A percentile compares a stretch with the other conserved stretches of the same genome.
phyloP scores from a whole-genome alignment of 2,113 vertebrate genomes.

The Centropristis striata region DNA sequence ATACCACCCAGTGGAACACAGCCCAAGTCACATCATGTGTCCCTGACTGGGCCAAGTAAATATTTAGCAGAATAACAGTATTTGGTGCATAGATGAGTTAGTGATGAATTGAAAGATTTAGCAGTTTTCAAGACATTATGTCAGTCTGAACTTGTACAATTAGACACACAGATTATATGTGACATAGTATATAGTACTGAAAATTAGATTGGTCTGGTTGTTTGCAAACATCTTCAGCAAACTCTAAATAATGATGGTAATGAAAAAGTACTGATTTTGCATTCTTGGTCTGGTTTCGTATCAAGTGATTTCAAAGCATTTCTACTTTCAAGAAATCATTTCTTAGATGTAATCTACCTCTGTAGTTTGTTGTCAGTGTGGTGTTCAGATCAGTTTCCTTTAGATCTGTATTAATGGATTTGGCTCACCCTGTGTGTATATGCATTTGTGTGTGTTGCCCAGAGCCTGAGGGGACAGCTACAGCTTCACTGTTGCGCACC shows the following conservation, averaged over 20 bases:
- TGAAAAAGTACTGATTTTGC: background rate
- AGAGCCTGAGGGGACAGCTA: conserved; percentile 62
- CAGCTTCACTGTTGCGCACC: conserved; percentile 76
- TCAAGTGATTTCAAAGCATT: background rate
- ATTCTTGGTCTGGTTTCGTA: background rate
- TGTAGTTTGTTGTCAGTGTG: conserved; percentile 24
- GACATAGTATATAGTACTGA: background rate
- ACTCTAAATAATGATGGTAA: background rate
- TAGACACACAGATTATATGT: background rate
- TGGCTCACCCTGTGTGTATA: conserved; percentile 13
- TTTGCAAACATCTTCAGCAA: conserved; percentile 6
- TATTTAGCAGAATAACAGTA: background rate
- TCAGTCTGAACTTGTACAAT: background rate
- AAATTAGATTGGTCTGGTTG: background rate
- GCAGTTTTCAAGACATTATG: background rate
- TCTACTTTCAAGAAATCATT: background rate
- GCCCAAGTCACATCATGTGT: background rate
- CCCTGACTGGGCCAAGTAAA: background rate
- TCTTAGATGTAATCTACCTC: background rate
- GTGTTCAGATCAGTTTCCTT: conserved; percentile 53
- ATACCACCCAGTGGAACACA: background rate
- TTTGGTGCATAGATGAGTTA: background rate
- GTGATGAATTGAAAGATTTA: background rate
- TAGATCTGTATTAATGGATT: conserved; percentile 47
- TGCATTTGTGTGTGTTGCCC: conserved; percentile 30